Evolutionary conservation across 2,113 vertebrate genomes (phyloP), one percentile per base, ranked within the genome.

Genomic region (Pao palembangensis): DNA sequence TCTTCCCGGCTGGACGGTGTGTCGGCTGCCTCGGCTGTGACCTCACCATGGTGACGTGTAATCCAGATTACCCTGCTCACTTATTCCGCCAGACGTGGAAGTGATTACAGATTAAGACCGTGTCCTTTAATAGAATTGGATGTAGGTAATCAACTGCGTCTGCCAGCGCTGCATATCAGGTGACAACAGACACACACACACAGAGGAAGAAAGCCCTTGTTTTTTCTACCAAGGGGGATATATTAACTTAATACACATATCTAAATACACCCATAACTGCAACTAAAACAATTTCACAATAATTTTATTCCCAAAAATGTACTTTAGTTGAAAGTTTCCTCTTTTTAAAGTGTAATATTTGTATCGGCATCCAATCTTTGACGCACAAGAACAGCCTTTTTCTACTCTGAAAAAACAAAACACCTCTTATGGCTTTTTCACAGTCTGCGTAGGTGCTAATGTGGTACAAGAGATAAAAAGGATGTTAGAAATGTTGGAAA

Each of bases 31-130:
- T 73, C 2, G 18, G 42, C 72, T 53, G 66, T 80, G 81, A 86
- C 74, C 77, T 83, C 79, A 80, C 72, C 19, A 48, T 14, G 43
- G 60, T 89, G 83, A 86, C 76, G 76, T 73, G 64, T 86, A 86
- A 89, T 88, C 85, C 85, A 87, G 83, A 89, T 89, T 88, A 89
- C 73, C 71, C 78, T 58, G 69, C 76, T 84, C 64, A 68, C 69
- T 76, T 86, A 84, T 86, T 87, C 78, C 55, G 17, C 75, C 84
- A 80, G 83, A 76, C 53, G 21, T 80, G 82, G 79, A 86, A 80
- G 83, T 76, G 80, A 88, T 87, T 86, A 87, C 64, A 81, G 88
- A 86, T 89, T 89, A 88, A 80, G 76, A 80, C 83, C 19, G 43
- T 53, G 70, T 85, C 47, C 77, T 81, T 81, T 84, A 82, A 84